phyloP scores from a whole-genome alignment of 2,113 vertebrate genomes.

The Cyanoderma ruficeps region DNA sequence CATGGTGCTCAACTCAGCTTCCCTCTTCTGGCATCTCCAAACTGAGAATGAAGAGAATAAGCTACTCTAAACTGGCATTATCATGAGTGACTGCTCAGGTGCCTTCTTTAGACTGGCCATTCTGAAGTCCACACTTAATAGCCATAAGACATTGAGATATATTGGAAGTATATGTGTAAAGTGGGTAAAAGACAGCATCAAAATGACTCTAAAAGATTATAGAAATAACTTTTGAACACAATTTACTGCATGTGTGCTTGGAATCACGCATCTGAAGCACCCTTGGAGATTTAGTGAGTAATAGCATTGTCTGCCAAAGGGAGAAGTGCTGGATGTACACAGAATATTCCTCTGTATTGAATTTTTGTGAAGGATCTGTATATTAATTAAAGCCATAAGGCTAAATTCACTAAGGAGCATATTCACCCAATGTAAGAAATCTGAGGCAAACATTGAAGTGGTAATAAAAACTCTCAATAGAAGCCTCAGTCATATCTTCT shows the following conservation, averaged over 20 bases:
- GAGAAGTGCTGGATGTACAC: not conserved
- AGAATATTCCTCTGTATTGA: not conserved
- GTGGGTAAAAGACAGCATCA: not conserved
- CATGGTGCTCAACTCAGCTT: not conserved
- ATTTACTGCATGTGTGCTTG: not conserved
- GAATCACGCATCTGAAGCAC: not conserved
- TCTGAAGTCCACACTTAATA: not conserved
- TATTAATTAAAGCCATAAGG: not conserved
- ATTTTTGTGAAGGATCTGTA: not conserved
- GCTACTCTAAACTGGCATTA: not conserved
- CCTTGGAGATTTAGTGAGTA: not conserved
- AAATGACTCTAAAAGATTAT: not conserved
- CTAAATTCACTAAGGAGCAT: not conserved
- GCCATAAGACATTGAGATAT: not conserved
- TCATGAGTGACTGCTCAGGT: not conserved
- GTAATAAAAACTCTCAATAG: not conserved
- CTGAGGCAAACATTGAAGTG: not conserved
- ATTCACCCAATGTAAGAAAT: not conserved
- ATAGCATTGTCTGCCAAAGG: not conserved
- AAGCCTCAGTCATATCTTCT: not conserved
- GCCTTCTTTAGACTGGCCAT: not conserved
- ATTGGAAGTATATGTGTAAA: not conserved
- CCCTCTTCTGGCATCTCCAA: not conserved
- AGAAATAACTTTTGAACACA: not conserved
- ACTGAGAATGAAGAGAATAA: not conserved